Evolutionary conservation across 1,140 invertebrate genomes (phyloP).

Genomic region (Manduca sexta): DNA sequence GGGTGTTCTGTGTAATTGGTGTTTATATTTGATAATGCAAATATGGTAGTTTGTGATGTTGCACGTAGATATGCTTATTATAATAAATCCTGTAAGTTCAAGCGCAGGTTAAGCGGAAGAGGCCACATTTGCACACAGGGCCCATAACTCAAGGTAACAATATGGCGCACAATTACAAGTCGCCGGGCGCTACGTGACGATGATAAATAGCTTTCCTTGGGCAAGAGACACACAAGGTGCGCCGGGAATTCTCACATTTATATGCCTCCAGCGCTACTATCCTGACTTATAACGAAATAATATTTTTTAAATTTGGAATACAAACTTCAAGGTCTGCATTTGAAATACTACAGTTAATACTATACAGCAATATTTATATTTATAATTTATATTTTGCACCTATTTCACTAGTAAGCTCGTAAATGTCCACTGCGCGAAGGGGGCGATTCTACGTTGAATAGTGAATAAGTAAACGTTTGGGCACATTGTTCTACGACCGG

Average conservation of each 20-base stretch:
- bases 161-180: slow-evolving; percentile 66
- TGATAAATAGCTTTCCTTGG: slow-evolving; percentile 65
- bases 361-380: neutral
- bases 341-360: too few species aligned
- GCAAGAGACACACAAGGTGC: slow-evolving; percentile 37
- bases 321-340: too few species aligned
- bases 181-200: slow-evolving; percentile 51
- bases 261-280: too few species aligned
- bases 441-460: slow-evolving; percentile 37
- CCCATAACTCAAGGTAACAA: slow-evolving; percentile 64
- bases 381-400: slow-evolving; percentile 15
- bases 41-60: too few species aligned
- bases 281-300: too few species aligned
- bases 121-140: slow-evolving; percentile 30
- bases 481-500: slow-evolving; percentile 66
- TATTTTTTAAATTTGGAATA: too few species aligned
- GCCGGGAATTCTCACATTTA: neutral
- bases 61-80: neutral
- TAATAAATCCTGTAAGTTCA: slow-evolving; percentile 10
- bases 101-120: slow-evolving; percentile 43
- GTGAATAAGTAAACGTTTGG: slow-evolving; percentile 56
- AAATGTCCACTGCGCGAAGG: slow-evolving; percentile 23
- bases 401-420: slow-evolving; percentile 20
- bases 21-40: too few species aligned
- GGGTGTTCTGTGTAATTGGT: too few species aligned